Conservation (phyloP, 2,113 vertebrate genomes). For the Cryptomyrus ogoouensis region DNA sequence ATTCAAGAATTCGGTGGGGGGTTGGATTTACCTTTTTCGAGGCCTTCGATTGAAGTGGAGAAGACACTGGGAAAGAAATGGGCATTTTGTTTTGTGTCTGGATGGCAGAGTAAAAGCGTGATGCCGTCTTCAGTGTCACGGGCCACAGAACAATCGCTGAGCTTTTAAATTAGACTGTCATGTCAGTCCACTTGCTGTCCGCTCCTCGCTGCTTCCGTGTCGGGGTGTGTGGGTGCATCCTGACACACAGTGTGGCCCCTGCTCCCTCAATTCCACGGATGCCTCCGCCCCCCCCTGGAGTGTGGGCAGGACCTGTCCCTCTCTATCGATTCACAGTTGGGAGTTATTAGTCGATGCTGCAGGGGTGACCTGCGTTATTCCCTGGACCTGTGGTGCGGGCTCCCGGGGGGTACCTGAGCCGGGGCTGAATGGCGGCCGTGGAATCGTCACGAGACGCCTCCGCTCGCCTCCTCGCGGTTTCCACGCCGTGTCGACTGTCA, state of each 20-base stretch:
- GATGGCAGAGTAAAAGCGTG: background rate
- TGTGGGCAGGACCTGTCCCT: background rate
- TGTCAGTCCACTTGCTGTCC: background rate
- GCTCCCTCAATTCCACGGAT: background rate
- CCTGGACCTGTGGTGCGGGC: background rate
- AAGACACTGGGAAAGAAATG: too few species aligned
- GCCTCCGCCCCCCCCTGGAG: too few species aligned
- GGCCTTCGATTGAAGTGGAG: background rate
- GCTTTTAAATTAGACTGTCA: conserved; percentile 2
- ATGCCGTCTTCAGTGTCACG: background rate
- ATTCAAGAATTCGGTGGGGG: background rate
- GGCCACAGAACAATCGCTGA: background rate
- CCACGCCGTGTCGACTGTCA: background rate
- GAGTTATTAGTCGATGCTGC: background rate
- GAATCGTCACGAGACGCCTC: background rate
- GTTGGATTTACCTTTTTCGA: background rate
- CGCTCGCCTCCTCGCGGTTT: background rate
- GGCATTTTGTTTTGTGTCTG: too few species aligned
- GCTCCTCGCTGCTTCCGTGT: background rate
- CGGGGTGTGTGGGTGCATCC: background rate
- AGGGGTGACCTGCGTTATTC: background rate
- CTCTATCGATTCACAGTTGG: background rate
- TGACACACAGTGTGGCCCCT: background rate
- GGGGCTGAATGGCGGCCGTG: background rate
- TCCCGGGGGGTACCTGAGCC: background rate